Evolutionary conservation across 2,113 vertebrate species (phyloP), one percentile per base, ranked within the genome.

Genomic region (Ascaphus truei): DNA sequence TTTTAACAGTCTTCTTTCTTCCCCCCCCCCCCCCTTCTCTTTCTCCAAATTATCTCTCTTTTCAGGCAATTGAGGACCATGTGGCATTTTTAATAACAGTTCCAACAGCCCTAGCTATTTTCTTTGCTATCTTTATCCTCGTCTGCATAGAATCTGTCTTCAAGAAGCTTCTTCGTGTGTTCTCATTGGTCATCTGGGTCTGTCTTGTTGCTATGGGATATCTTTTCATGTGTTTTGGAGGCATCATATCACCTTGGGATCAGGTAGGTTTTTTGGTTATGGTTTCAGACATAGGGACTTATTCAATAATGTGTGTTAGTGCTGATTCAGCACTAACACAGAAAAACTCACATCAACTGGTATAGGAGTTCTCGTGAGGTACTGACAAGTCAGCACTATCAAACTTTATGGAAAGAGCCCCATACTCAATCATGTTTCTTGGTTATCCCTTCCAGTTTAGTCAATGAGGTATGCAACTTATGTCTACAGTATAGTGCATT

Each of bases 171-270:
- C 93, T 99, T 1, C 92, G 90, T 3, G 29, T 98, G 71, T 98
- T 98, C 84, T 98, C 96, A 1, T 72, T 98, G 79, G 91, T 98
- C 77, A 94, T 98, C 79, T 99, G 96, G 95, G 90, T 91, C 15
- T 96, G 95, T 56, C 89, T 99, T 62, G 93, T 98, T 79, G 83
- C 94, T 81, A 98, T 98, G 96, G 96, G 93, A 73, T 98, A 98
- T 86, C 85, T 99, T 76, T 99, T 99, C 76, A 97, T 98, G 95
- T 97, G 96, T 83, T 97, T 95, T 4, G 96, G 94, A 16, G 95
- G 94, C 62, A 93, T 96, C 68, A 84, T 99, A 81, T 98, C 92
- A 82, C 92, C 96, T 1, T 99, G 96, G 96, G 96, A 99, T 86
- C 96, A 99, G 96, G 96, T 99, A 92, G 86, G 92, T 51, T 5